Percentiles rank a stretch among this genome's conserved stretches.
phyloP scores from a whole-genome alignment of 2,797 vertebrate species.

The Coregonus ussuriensis region DNA sequence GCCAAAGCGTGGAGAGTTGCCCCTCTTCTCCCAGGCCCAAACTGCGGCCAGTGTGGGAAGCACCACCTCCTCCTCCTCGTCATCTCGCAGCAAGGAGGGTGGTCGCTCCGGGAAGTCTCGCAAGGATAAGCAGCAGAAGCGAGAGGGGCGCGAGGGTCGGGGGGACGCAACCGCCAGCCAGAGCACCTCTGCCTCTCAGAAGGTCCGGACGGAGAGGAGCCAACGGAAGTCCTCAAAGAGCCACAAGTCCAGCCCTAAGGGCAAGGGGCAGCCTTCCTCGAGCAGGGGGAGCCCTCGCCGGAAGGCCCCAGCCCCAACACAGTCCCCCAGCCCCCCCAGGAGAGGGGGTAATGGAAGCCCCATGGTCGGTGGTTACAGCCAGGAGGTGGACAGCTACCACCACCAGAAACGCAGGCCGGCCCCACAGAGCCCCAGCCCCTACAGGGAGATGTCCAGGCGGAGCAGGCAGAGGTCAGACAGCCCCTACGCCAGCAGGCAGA shows the following conservation, averaged over 20 bases:
- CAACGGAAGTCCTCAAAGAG: slow-evolving; percentile 91
- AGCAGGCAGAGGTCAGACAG: slow-evolving; percentile 88
- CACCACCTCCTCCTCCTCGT: slow-evolving; percentile 78
- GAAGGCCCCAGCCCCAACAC: slow-evolving; percentile 70
- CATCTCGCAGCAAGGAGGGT: slow-evolving; percentile 84
- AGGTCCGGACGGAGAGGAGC: slow-evolving; percentile 82
- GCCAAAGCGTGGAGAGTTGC: slow-evolving; percentile 65
- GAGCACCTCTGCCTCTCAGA: slow-evolving; percentile 81
- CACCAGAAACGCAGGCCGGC: slow-evolving; percentile 62
- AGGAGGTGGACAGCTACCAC: slow-evolving; percentile 82
- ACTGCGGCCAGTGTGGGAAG: slow-evolving; percentile 71
- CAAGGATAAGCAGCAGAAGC: slow-evolving; percentile 80
- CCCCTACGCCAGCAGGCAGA: slow-evolving; percentile 81
- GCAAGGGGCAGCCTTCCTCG: slow-evolving; percentile 72
- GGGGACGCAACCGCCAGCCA: slow-evolving; percentile 60
- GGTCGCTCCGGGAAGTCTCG: slow-evolving; percentile 75
- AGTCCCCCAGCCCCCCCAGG: slow-evolving; percentile 86
- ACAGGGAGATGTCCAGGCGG: slow-evolving; percentile 83
- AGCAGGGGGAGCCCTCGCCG: slow-evolving; percentile 81
- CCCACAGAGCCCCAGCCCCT: slow-evolving; percentile 84
- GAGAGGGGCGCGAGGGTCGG: slow-evolving; percentile 72
- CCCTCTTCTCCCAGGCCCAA: slow-evolving; percentile 62
- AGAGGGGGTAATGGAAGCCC: slow-evolving; percentile 86
- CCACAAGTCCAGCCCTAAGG: slow-evolving; percentile 89
- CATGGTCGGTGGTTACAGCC: slow-evolving; percentile 77